These are phyloP conservation scores for Emesis furor DNA, from an alignment of 2,888 invertebrate genomes.

Conservation along the genomic window DNA sequence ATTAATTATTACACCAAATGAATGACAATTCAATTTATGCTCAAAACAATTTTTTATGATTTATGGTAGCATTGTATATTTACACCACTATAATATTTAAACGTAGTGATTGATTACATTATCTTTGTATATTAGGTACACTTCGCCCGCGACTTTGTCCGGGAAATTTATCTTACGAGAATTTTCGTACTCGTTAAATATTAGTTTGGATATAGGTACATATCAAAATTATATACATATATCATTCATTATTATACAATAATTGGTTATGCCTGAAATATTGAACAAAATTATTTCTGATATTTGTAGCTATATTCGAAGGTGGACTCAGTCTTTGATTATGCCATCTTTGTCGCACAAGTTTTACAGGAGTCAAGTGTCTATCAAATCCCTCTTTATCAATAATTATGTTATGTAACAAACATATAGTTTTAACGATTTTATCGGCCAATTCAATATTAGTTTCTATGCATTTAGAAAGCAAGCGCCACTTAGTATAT, in stretches of 20 bases:
- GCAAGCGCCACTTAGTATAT: background rate
- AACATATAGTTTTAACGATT: background rate
- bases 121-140: too few relatives aligned
- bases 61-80: too few relatives aligned
- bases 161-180: too few relatives aligned
- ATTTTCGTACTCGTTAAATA: too few relatives aligned
- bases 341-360: background rate
- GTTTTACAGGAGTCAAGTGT: background rate
- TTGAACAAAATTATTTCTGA: constrained; percentile 1
- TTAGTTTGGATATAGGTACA: too few relatives aligned
- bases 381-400: background rate
- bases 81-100: too few relatives aligned
- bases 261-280: background rate
- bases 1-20: too few relatives aligned
- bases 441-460: background rate
- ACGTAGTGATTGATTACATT: too few relatives aligned
- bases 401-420: background rate
- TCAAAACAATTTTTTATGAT: too few relatives aligned
- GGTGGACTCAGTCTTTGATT: background rate
- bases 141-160: too few relatives aligned
- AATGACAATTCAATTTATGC: too few relatives aligned
- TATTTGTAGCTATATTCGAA: background rate
- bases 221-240: too few relatives aligned
- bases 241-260: background rate
- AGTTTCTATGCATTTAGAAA: background rate